Percentiles rank a stretch among this genome's conserved stretches.
These are phyloP conservation scores for Odocoileus virginianus DNA, from an alignment of 2,113 vertebrate species.

Conservation along the genomic window DNA sequence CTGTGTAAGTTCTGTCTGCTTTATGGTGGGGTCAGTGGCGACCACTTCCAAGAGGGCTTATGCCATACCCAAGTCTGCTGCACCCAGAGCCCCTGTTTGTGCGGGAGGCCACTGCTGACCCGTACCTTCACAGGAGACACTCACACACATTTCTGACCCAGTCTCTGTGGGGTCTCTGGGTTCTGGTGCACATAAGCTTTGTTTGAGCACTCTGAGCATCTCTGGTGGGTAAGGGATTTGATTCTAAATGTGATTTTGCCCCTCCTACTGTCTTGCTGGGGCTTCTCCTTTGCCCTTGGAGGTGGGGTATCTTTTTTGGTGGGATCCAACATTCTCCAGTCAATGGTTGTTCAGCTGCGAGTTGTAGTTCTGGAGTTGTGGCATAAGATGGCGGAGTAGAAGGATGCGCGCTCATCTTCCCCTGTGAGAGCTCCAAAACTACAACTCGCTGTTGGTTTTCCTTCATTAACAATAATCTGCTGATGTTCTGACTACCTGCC, in stretches of 20 bases:
- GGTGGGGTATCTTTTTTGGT: no score
- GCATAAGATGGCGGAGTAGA: not conserved
- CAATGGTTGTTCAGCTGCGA: not conserved
- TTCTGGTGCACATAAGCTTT: not conserved
- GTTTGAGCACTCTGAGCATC: not conserved
- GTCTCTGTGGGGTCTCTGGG: not conserved
- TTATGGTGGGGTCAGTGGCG: not conserved
- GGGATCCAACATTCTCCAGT: not conserved
- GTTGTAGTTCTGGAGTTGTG: not conserved
- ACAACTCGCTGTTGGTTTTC: not conserved
- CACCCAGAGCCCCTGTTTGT: not conserved
- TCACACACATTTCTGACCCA: not conserved
- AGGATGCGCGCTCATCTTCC: rapidly evolving
- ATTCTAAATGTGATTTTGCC: not conserved
- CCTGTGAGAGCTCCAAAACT: not conserved
- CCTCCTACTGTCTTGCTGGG: not conserved
- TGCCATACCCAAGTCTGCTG: not conserved
- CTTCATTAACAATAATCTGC: not conserved
- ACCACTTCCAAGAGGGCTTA: not conserved
- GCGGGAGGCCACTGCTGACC: not conserved
- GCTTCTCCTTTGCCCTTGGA: no score
- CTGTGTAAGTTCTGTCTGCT: not conserved
- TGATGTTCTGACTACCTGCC: not conserved
- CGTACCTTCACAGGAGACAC: not conserved
- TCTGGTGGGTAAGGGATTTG: not conserved